A percentile compares a stretch with the other conserved stretches of the same genome.
Evolutionary conservation across 2,113 vertebrate species (phyloP).

Genomic region (Panthera leo): DNA sequence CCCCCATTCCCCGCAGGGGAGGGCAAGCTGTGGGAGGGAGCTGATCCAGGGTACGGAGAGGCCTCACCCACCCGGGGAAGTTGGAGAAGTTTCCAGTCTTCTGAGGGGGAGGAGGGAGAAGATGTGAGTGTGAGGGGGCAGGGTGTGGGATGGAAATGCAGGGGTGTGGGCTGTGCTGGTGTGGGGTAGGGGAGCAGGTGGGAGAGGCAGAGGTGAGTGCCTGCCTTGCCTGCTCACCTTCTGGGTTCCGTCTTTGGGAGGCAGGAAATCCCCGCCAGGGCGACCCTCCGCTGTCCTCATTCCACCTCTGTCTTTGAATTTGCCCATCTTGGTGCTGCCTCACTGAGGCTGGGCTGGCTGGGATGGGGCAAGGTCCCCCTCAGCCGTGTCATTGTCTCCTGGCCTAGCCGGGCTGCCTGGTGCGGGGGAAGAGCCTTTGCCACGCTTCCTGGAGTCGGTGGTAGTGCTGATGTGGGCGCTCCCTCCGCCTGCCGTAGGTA

Average conservation of each 20-base stretch:
- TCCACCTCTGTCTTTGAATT: background rate
- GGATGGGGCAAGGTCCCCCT: too few species aligned
- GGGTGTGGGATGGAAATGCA: background rate
- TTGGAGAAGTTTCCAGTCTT: background rate
- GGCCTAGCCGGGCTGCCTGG: background rate
- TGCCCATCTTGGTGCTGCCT: fast-evolving
- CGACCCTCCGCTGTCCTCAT: fast-evolving
- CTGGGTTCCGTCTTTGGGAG: fast-evolving
- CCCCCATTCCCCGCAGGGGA: background rate
- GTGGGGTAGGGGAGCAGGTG: background rate
- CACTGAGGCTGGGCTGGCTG: background rate
- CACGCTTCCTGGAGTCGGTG: fast-evolving
- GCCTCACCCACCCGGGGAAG: fast-evolving
- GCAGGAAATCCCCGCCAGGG: background rate
- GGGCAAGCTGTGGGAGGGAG: too few species aligned
- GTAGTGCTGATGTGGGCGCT: background rate
- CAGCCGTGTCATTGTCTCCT: fast-evolving
- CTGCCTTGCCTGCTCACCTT: background rate
- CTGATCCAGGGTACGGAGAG: background rate
- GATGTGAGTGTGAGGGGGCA: background rate
- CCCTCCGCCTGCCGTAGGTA: background rate
- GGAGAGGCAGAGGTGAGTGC: background rate
- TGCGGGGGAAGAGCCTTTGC: too few species aligned
- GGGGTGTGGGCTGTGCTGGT: background rate
- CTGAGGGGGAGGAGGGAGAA: background rate